Evolutionary conservation across 2,888 invertebrate species (phyloP).

Genomic region (Meteorus colon): DNA sequence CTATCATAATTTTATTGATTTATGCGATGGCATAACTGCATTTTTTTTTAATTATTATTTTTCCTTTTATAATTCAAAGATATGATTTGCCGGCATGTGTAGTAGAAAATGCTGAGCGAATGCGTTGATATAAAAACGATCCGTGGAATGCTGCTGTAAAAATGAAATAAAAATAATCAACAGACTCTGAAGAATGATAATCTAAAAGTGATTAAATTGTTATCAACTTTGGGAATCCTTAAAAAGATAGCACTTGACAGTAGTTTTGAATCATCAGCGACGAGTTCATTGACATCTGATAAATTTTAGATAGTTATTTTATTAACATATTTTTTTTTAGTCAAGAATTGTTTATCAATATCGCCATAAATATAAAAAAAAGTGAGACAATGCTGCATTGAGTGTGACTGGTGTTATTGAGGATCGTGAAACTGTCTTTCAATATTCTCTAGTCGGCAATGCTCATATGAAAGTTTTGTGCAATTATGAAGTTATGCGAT

Average conservation of each 20-base stretch:
- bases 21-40: too few species aligned
- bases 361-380: neutral
- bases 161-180: slow-evolving; percentile 4
- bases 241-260: neutral
- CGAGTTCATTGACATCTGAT: slow-evolving; percentile 18
- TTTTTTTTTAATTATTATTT: neutral
- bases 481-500: slow-evolving; percentile 19
- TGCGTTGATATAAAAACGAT: slow-evolving; percentile 47
- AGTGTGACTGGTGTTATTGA: neutral
- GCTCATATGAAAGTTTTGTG: slow-evolving; percentile 5
- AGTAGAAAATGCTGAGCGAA: slow-evolving; percentile 44
- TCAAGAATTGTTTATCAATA: neutral
- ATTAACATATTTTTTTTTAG: too few species aligned
- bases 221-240: neutral
- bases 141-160: slow-evolving; percentile 50
- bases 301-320: neutral
- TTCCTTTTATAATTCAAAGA: slow-evolving; percentile 33
- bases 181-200: neutral
- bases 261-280: neutral
- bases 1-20: neutral
- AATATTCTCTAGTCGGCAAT: neutral
- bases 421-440: neutral
- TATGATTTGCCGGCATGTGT: slow-evolving; percentile 49
- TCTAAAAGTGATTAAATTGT: neutral
- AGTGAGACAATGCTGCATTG: neutral